Evolutionary conservation across 2,888 invertebrate genomes (phyloP).

Genomic region (Chymomyza caudatula): DNA sequence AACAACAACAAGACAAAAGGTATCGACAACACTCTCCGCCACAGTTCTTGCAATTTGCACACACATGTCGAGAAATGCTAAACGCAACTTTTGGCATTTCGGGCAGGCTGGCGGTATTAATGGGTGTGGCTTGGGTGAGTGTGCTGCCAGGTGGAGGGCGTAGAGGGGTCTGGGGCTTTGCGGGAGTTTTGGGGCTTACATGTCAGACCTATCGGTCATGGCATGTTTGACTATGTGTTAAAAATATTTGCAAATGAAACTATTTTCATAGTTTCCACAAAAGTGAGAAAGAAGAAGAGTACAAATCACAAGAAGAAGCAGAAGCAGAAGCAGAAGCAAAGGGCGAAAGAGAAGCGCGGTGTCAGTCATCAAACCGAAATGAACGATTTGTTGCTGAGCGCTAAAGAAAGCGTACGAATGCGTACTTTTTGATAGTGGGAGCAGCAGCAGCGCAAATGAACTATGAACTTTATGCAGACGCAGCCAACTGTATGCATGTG

Average conservation of each 20-base stretch:
- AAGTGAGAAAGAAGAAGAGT: not conserved
- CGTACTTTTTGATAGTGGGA: not conserved
- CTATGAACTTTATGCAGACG: slow-evolving; percentile 35
- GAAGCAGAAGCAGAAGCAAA: too few species aligned
- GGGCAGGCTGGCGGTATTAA: slow-evolving; percentile 1
- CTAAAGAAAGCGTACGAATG: not conserved
- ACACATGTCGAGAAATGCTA: slow-evolving; percentile 21
- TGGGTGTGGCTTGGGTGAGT: not conserved
- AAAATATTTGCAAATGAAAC: not conserved
- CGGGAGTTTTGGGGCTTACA: not conserved
- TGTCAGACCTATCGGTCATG: not conserved
- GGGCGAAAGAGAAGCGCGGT: slow-evolving; percentile 11
- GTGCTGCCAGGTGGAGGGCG: not conserved
- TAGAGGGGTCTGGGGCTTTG: too few species aligned
- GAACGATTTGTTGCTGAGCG: slow-evolving; percentile 31
- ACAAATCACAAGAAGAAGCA: not conserved
- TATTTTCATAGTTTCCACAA: not conserved
- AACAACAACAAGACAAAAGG: too few species aligned
- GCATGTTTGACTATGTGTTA: not conserved
- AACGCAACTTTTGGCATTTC: slow-evolving; percentile 34
- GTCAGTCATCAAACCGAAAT: slow-evolving; percentile 39
- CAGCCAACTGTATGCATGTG: slow-evolving; percentile 11
- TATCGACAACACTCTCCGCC: not conserved
- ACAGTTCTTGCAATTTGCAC: not conserved
- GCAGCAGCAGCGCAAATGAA: slow-evolving; percentile 22